These are phyloP conservation scores for Archips crataeganus DNA, from an alignment of 2,888 invertebrate genomes.

Conservation along the genomic window DNA sequence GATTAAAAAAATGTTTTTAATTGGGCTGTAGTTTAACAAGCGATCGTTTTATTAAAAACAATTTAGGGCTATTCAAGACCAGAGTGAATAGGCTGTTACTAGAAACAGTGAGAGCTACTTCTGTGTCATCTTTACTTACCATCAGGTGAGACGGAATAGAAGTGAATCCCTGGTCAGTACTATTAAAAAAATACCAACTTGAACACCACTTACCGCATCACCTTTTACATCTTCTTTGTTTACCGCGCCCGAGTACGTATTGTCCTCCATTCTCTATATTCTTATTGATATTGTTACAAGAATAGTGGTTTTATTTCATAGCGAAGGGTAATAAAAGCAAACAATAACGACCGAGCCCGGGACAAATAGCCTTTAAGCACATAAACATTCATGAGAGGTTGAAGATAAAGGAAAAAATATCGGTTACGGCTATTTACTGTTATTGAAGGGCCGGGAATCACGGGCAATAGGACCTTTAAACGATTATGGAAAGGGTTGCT, in stretches of 20 bases:
- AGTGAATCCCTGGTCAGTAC: too few species aligned
- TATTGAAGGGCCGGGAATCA: slow-evolving; percentile 30
- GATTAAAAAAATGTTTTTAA: too few species aligned
- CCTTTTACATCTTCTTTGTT: slow-evolving; percentile 10
- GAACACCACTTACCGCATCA: not conserved
- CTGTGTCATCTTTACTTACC: too few species aligned
- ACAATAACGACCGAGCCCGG: slow-evolving; percentile 46
- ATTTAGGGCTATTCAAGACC: too few species aligned
- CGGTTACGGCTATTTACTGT: slow-evolving; percentile 42
- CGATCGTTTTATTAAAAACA: too few species aligned
- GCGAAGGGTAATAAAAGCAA: slow-evolving; percentile 47
- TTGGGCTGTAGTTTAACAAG: too few species aligned
- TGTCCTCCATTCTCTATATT: slow-evolving; percentile 19
- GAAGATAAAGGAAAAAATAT: slow-evolving; percentile 44
- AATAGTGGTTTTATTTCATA: slow-evolving; percentile 48
- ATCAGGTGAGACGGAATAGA: too few species aligned
- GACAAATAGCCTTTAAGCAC: slow-evolving; percentile 58
- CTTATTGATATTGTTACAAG: slow-evolving; percentile 57
- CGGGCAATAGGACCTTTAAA: slow-evolving; percentile 33
- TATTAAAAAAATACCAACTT: not conserved
- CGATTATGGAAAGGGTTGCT: slow-evolving; percentile 37
- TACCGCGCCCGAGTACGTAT: slow-evolving; percentile 36
- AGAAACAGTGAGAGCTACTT: too few species aligned
- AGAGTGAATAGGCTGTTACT: too few species aligned
- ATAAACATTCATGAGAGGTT: slow-evolving; percentile 63